Evolutionary conservation across 2,888 invertebrate species (phyloP).

Genomic region (Linyphia triangularis): DNA sequence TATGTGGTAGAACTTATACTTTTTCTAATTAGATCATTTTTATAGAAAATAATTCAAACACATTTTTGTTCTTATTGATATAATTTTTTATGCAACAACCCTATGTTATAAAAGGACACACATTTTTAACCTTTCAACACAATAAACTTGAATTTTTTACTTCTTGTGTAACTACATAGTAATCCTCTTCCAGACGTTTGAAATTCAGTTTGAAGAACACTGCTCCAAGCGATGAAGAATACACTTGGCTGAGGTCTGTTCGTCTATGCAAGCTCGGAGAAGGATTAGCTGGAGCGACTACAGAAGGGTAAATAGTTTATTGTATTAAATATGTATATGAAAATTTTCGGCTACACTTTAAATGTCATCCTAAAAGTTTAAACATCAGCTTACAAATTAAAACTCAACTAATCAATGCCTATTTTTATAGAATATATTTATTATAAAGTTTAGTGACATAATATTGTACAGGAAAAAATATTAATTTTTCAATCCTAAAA

Average conservation of each 20-base stretch:
- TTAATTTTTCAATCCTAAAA: not conserved
- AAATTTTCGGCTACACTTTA: not conserved
- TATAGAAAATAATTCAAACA: too few relatives aligned
- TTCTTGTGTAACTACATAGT: too few relatives aligned
- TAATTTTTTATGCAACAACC: too few relatives aligned
- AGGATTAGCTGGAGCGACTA: conserved; percentile 76
- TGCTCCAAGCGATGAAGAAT: conserved; percentile 78
- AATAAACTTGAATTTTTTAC: too few relatives aligned
- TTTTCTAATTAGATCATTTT: too few relatives aligned
- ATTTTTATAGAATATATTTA: too few relatives aligned
- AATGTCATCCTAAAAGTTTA: not conserved
- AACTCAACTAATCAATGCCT: not conserved
- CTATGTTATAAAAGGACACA: too few relatives aligned
- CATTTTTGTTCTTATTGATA: too few relatives aligned
- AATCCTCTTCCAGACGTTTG: conserved; percentile 77
- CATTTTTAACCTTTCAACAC: too few relatives aligned
- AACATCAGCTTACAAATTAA: not conserved
- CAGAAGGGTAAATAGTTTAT: conserved; percentile 77
- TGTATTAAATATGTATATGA: too few relatives aligned
- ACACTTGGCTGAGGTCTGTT: conserved; percentile 78
- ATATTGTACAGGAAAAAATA: not conserved
- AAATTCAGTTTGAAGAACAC: conserved; percentile 78
- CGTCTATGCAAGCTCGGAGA: conserved; percentile 79
- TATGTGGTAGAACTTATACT: too few relatives aligned
- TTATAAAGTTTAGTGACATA: too few relatives aligned